Evolutionary conservation across 2,797 vertebrate species (phyloP).

Genomic region (Artibeus lituratus): DNA sequence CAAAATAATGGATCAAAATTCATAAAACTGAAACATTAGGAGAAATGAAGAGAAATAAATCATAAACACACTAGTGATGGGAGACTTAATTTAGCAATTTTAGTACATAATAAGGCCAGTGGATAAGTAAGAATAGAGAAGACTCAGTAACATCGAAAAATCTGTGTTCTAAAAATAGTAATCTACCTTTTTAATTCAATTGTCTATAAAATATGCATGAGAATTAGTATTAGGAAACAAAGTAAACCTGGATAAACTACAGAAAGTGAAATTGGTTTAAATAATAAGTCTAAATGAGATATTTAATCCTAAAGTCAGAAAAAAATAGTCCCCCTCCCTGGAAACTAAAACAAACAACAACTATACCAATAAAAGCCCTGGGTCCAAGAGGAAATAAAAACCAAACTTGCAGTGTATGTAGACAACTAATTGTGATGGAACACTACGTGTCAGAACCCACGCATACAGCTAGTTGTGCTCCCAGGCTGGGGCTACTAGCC

Average conservation of each 20-base stretch:
- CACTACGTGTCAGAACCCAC: neutral
- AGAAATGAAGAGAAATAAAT: neutral
- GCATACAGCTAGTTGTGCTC: neutral
- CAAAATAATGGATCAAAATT: neutral
- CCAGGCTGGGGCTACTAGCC: neutral
- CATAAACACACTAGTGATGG: neutral
- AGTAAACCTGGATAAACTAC: neutral
- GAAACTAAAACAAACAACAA: neutral
- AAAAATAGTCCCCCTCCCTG: neutral
- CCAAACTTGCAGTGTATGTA: neutral
- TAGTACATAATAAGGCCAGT: neutral
- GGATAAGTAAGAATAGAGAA: neutral
- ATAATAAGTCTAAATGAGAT: constrained; percentile 18
- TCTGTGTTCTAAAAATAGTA: neutral
- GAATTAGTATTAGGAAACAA: neutral
- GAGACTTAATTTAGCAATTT: neutral
- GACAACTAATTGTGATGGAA: neutral
- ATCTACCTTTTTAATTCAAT: neutral
- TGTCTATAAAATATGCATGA: neutral
- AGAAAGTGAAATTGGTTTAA: neutral
- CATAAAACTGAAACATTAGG: neutral
- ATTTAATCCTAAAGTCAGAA: neutral
- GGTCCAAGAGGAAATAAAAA: neutral
- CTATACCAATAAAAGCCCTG: neutral
- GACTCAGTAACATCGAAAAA: constrained; percentile 24